Base-by-base conservation (phyloP, 2,888 invertebrate species). In the Perdita meconis region DNA sequence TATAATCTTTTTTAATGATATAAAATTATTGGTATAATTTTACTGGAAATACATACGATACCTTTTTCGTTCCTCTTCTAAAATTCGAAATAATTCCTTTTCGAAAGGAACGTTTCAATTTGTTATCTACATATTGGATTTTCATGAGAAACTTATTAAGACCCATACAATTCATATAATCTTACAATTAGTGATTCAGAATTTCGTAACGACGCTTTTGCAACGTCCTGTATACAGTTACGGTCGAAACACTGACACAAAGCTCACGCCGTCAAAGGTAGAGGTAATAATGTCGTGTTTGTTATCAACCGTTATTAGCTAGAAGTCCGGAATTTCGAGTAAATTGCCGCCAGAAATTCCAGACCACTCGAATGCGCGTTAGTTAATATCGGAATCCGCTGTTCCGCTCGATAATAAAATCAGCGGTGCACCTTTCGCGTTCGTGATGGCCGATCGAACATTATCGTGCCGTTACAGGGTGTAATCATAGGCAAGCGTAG, bases 211-310 rank as follows among this genome's bases (percentile, higher is more conserved):
- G 6, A 24, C n/a, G 26, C 26, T 30, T 13, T 38, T 24, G 36
- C 10, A 12, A 12, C 16, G n/a, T n/a, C 34, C 47, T 50, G 47
- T 63, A 51, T 50, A 24, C 16, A 51, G 6, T 50, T 53, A 55
- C 65, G 47, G 38, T 75, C 53, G 64, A 67, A 68, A 64, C 53
- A 57, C 64, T 44, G 38, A 47, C 50, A 67, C 78, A 71, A 70
- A 71, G 76, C 70, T 56, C 64, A 65, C 50, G 60, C 42, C 65
- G 69, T 75, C 75, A 78, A 75, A 78, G 78, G 65, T 65, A 47
- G 75, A 42, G n/a, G 70, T 63, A 78, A 78, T 78, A 78, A 78
- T 67, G 70, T 42, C 70, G 63, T 67, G 70, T 78, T 78, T 78
- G 78, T 78, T 78, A 76, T 76, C 78, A 59, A 40, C 59, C 63